Evolutionary conservation across 2,113 vertebrate species (phyloP), one percentile per base, ranked within the genome.

Genomic region (Prunella fulvescens): DNA sequence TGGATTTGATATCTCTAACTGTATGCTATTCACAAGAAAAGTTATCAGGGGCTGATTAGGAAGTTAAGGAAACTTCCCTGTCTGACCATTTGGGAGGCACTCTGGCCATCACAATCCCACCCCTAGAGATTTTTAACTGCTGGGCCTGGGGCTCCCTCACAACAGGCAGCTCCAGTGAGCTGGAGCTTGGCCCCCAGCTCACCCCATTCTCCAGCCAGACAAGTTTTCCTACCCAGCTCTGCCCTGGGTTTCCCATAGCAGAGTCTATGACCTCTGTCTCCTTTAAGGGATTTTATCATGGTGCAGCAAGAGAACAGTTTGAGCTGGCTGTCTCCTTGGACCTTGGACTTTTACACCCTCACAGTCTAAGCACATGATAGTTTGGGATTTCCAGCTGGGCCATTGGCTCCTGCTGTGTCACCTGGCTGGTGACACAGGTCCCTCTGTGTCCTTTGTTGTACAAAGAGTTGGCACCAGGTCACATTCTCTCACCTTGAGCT

Each of bases 401-500:
- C 28, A n/a, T 11, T 6, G 7, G 24, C 7, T 47, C n/a, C 57
- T 48, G 48, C 16, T n/a, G 26, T 23, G 37, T 37, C 33, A 33
- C 53, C 53, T 37, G 48, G 16, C 28, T 79, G 39, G n/a, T 5
- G 9, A 16, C 40, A 70, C 40, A 62, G n/a, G 14, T 78, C 11
- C 23, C 64, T 7, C 60, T 7, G 33, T 70, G 45, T 23, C 40
- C 40, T 45, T 20, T n/a, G 12, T 8, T 62, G 47, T 16, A 60
- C 47, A 28, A 35, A 16, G 19, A 79, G 29, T 1, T 47, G 66
- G 35, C 24, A 25, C 31, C 57, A 31, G 29, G 31, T 54, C 74
- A 24, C 1, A 0, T 4, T 29, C 22, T 26, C 56, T 47, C 3
- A 0, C 57, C 39, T 69, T 5, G 12, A 45, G 39, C 18, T 44